Base-by-base conservation (phyloP, 2,113 vertebrate species). In the Chauna torquata region DNA sequence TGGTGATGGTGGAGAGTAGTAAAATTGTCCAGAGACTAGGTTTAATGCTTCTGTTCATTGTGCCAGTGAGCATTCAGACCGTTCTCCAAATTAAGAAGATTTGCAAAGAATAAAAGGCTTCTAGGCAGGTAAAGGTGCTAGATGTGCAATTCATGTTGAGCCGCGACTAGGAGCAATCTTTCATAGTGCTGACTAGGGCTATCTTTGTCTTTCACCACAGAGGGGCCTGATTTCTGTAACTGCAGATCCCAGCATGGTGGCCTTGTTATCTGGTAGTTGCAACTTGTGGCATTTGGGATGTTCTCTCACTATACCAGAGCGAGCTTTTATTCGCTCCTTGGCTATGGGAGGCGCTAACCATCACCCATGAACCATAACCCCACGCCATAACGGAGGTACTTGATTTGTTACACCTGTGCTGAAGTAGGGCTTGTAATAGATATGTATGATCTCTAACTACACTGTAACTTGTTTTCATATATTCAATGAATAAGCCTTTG, bases 61-160 rank as follows among this genome's bases (percentile, higher is more conserved):
- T 15, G 9, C 36, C 3, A 62, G 7, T 14, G 54, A 66, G 64
- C 12, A 7, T 54, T 82, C 5, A 4, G 83, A 74, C 32, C 18
- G 20, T 50, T 74, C 57, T 65, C 54, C 59, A 55, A 24, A 8
- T 45, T 70, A 20, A 25, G 38, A 68, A 74, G 30, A 4, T 81
- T 77, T 74, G 54, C 71, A 88, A 61, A 68, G 66, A 91, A n/a
- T 54, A 47, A 71, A 85, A 82, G 14, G 62, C 54, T 96, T 72
- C 62, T 17, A 36, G 88, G 66, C 47, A 59, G 32, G 18, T 16
- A 2, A 16, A 36, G 69, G 69, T 47, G 38, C 69, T 55, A 2
- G 65, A 49, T 45, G 57, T 17, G n/a, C 30, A 22, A 40, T 18
- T 78, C 0, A 0, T 50, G 74, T 49, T 59, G 65, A 24, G 81